Base-by-base conservation (phyloP, 2,888 invertebrate species). In the Mystacides longicornis region DNA sequence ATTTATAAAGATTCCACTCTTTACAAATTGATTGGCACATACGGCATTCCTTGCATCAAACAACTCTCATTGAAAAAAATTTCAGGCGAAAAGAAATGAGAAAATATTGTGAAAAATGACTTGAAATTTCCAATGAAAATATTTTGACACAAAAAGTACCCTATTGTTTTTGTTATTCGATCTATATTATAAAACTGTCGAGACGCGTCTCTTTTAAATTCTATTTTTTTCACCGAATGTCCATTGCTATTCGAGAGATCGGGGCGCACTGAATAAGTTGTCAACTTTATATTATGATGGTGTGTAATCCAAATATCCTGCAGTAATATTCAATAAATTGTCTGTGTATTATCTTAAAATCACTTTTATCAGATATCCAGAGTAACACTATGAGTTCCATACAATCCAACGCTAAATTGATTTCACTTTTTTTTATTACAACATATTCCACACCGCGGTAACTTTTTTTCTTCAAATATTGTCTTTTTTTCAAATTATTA, bases 181-280 rank as follows among this genome's bases (percentile, higher is more conserved):
- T 27, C 27, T 11, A 27, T 16, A 37, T 37, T 37, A 37, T 37
- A 37, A 7, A 37, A 14, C 37, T 7, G 37, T 37, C 3, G 37
- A 14, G 16, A 37, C 16, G n/a, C n/a, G 16, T 37, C 37, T 37
- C 37, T 16, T 37, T 37, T 37, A 37, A 37, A 7, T 3, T 37
- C 3, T 37, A 27, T n/a, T 37, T 14, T n/a, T 14, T 37, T 14
- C 14, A 37, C 16, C 16, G 37, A 37, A 14, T 37, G 37, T 37
- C 37, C 14, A n/a, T 37, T 3, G n/a, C n/a, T 37, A 37, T 37
- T 16, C 3, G 37, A 16, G 3, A 37, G n/a, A 16, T n/a, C n/a
- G 37, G 37, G 37, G 37, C 37, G 37, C 37, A 37, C 37, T 37
- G 37, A n/a, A 37, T 14, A 37, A n/a, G n/a, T n/a, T n/a, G n/a